Evolutionary conservation across 2,888 invertebrate species (phyloP).

Genomic region (Ochropacha duplaris): DNA sequence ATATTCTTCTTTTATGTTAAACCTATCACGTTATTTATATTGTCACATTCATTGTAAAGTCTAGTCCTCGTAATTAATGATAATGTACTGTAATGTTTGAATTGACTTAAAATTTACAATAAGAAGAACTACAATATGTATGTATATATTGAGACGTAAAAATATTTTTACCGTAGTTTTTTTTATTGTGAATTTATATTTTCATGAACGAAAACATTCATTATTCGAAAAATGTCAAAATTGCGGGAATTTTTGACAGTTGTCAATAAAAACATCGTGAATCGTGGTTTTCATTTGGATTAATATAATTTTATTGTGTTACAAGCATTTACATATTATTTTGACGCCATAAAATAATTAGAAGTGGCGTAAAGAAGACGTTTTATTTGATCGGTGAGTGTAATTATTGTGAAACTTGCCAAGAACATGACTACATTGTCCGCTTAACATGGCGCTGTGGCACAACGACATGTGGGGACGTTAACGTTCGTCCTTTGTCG

Average conservation of each 20-base stretch:
- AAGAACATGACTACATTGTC: constrained; percentile 49
- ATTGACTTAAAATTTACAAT: too few relatives aligned
- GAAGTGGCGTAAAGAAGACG: constrained; percentile 33
- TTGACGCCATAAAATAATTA: constrained; percentile 21
- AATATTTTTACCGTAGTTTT: background rate
- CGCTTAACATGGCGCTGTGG: constrained; percentile 73
- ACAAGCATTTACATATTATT: constrained; percentile 25
- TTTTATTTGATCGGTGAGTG: constrained; percentile 62
- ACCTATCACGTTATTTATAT: too few relatives aligned
- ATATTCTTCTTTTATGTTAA: too few relatives aligned
- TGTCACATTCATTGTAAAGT: too few relatives aligned
- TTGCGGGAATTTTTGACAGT: constrained; percentile 78
- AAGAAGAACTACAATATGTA: too few relatives aligned
- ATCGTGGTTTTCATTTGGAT: constrained; percentile 49
- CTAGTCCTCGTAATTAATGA: too few relatives aligned
- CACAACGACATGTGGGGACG: constrained; percentile 75
- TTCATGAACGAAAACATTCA: constrained; percentile 17
- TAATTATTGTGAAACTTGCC: constrained; percentile 41
- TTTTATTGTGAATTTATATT: background rate
- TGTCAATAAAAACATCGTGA: constrained; percentile 77
- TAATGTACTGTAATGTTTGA: too few relatives aligned
- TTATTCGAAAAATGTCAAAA: constrained; percentile 54
- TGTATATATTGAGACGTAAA: too few relatives aligned
- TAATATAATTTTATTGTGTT: constrained; percentile 37
- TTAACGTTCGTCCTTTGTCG: constrained; percentile 72